These are phyloP conservation scores for Abscondita cerata DNA, from an alignment of 2,888 invertebrate species.

Conservation along the genomic window DNA sequence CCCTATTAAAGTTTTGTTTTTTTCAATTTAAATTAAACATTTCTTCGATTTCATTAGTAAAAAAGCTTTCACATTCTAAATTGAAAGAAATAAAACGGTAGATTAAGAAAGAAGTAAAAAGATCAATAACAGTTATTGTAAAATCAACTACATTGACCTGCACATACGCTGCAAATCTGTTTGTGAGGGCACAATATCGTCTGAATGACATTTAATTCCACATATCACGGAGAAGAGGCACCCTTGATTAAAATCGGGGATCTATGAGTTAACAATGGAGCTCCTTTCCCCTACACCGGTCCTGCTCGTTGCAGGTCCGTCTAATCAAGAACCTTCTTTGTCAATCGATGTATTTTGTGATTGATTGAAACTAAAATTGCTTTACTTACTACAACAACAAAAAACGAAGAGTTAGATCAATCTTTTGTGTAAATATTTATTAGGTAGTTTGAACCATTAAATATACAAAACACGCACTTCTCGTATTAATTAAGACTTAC, in stretches of 20 bases:
- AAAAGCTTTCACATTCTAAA: not conserved
- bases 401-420: not conserved
- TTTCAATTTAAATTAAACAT: too few relatives aligned
- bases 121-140: constrained; percentile 24
- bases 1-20: too few relatives aligned
- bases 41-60: too few relatives aligned
- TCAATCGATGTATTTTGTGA: constrained; percentile 56
- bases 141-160: constrained; percentile 40
- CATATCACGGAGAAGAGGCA: constrained; percentile 54
- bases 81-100: constrained; percentile 16
- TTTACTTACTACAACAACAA: constrained; percentile 43
- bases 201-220: constrained; percentile 56
- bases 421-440: not conserved
- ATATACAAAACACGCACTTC: constrained; percentile 15
- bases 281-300: constrained; percentile 48
- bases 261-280: constrained; percentile 53
- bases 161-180: constrained; percentile 49
- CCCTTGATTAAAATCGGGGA: constrained; percentile 57
- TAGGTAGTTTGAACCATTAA: too few relatives aligned
- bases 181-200: constrained; percentile 54
- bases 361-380: constrained; percentile 57
- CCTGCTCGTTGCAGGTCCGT: constrained; percentile 52
- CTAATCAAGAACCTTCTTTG: constrained; percentile 57
- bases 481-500: constrained; percentile 18
- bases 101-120: constrained; percentile 20